These are phyloP conservation scores for Tortrix viridana DNA, from an alignment of 2,888 invertebrate species.

Conservation along the genomic window DNA sequence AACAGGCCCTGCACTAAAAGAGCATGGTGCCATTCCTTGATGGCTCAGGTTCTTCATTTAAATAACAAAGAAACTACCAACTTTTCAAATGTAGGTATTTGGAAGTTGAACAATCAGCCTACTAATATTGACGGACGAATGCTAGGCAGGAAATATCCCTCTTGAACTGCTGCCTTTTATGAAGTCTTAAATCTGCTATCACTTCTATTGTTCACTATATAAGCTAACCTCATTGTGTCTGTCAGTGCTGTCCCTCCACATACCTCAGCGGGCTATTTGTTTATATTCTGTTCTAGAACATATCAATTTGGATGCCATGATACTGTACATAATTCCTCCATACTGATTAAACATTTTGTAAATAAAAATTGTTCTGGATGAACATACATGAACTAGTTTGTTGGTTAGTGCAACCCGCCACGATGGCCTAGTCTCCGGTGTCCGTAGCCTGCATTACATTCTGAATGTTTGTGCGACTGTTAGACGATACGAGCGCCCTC, in stretches of 20 bases:
- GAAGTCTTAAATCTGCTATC: constrained; percentile 6
- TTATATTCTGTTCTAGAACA: constrained; percentile 36
- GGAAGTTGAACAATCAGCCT: constrained; percentile 6
- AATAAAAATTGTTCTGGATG: constrained; percentile 79
- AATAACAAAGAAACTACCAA: not conserved
- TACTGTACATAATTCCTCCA: constrained; percentile 59
- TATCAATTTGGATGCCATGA: constrained; percentile 32
- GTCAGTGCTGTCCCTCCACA: constrained; percentile 17
- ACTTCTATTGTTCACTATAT: constrained; percentile 9
- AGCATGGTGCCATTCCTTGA: not conserved
- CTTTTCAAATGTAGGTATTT: not conserved
- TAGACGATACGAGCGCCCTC: constrained; percentile 51
- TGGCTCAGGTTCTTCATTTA: not conserved
- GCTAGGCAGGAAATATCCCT: constrained; percentile 15
- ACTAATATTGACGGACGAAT: constrained; percentile 6
- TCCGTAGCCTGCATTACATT: constrained; percentile 51
- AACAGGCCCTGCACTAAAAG: not conserved
- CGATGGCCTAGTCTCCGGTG: constrained; percentile 67
- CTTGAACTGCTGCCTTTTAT: constrained; percentile 3
- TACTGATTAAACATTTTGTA: constrained; percentile 44
- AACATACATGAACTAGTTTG: constrained; percentile 62
- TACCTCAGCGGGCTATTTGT: constrained; percentile 15
- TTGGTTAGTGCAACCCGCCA: constrained; percentile 76
- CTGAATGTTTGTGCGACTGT: constrained; percentile 64
- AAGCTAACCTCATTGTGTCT: constrained; percentile 16